Evolutionary conservation across 2,888 invertebrate genomes (phyloP).

Genomic region (Choreutis nemorana): DNA sequence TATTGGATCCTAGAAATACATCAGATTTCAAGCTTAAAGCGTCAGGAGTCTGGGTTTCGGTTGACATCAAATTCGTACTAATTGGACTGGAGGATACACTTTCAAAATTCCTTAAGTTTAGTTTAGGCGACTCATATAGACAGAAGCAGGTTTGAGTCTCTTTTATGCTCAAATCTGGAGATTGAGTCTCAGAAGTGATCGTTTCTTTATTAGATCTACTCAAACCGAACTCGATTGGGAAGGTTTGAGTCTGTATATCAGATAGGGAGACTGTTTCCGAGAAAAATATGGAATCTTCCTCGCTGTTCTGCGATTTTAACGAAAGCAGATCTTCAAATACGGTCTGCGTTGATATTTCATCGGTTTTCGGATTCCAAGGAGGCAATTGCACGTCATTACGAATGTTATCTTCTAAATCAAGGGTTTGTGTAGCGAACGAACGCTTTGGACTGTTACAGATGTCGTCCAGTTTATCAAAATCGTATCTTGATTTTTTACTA

Average conservation of each 20-base stretch:
- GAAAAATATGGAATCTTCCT: conserved; percentile 41
- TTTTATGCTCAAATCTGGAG: conserved; percentile 41
- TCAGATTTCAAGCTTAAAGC: conserved; percentile 22
- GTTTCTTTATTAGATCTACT: conserved; percentile 40
- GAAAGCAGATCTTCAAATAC: conserved; percentile 42
- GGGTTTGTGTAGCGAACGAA: conserved; percentile 38
- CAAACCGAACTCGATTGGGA: conserved; percentile 39
- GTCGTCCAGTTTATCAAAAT: conserved; percentile 15
- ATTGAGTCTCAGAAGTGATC: conserved; percentile 30
- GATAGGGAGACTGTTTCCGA: conserved; percentile 40
- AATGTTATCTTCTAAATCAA: conserved; percentile 23
- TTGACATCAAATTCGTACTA: conserved; percentile 28
- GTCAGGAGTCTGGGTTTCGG: conserved; percentile 42
- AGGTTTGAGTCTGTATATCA: conserved; percentile 51
- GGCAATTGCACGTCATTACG: conserved; percentile 35
- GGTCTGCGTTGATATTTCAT: conserved; percentile 49
- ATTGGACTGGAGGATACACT: conserved; percentile 29
- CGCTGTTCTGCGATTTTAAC: conserved; percentile 37
- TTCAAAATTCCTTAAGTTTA: conserved; percentile 26
- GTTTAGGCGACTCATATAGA: conserved; percentile 30
- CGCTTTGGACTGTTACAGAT: conserved; percentile 36
- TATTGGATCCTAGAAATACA: conserved; percentile 30
- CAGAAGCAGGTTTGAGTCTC: conserved; percentile 51
- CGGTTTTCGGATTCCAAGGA: conserved; percentile 33
- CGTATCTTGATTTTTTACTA: too few relatives aligned